Evolutionary conservation across 2,888 invertebrate species (phyloP).

Genomic region (Pseudococcus viburni): DNA sequence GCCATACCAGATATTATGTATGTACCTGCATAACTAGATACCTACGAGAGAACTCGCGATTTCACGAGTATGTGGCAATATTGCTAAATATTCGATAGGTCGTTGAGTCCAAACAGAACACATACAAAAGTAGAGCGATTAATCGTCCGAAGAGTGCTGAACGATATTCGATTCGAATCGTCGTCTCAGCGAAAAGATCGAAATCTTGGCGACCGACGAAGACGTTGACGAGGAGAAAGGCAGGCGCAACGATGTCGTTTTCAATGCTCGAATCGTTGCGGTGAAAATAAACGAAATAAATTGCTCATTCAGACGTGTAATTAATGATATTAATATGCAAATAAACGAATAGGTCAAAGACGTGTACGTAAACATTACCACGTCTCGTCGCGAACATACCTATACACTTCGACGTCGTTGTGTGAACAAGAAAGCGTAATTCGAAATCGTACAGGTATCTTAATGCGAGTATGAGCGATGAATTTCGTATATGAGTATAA

Average conservation of each 20-base stretch:
- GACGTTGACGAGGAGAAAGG: slow-evolving; percentile 7
- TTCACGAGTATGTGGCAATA: slow-evolving; percentile 40
- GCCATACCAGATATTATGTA: background rate
- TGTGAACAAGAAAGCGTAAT: slow-evolving; percentile 32
- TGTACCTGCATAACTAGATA: background rate
- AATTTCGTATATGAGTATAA: background rate
- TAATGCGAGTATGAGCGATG: background rate
- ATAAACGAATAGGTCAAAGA: slow-evolving; percentile 41
- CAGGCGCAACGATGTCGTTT: background rate
- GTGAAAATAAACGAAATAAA: slow-evolving; percentile 49
- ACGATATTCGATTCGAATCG: background rate
- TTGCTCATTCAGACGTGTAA: slow-evolving; percentile 45
- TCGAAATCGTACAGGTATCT: background rate
- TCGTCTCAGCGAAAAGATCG: background rate
- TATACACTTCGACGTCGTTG: background rate
- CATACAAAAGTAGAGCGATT: background rate
- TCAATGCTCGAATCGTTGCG: slow-evolving; percentile 30
- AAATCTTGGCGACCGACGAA: background rate
- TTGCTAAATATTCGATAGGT: slow-evolving; percentile 43
- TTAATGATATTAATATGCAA: slow-evolving; percentile 49
- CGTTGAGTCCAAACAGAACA: background rate
- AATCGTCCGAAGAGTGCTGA: background rate
- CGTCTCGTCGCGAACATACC: background rate
- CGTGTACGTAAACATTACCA: slow-evolving; percentile 34
- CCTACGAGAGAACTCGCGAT: slow-evolving; percentile 6